Evolutionary conservation across 2,797 vertebrate species (phyloP), one percentile per base, ranked within the genome.

Genomic region (Epinephelus malabaricus): DNA sequence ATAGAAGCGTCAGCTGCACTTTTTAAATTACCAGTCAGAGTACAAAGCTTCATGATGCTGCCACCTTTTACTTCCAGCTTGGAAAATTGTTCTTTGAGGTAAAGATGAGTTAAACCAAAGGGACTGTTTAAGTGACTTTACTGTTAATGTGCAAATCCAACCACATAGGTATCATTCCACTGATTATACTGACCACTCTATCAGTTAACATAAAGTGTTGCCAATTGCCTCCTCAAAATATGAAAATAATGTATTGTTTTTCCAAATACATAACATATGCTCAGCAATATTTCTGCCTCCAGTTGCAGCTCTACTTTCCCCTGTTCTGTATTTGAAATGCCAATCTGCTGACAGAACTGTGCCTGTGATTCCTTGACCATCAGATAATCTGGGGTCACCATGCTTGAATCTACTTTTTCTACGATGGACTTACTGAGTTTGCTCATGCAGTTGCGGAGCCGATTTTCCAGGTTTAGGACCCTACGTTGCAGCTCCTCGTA

Each of bases 381-480:
- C 3, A 12, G 11, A 49, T 73, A 73, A 82, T 71, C 83, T 43
- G 2, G 6, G 58, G 53, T 64, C 64, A 72, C 21, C 25, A 3
- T 50, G 13, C n/a, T 23, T 30, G 34, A 46, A 3, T 38, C 11
- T 5, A 4, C 47, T 43, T 6, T 65, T 45, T 50, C 40, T 34
- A 14, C 1, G 2, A 6, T 13, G 30, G 15, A 97, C 97, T 97
- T 93, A 99, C 98, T 98, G 74, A 99, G 97, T 94, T 99, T 99
- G 89, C 96, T 98, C 98, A 99, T 99, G 90, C 98, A 99, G 92
- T 95, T 97, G 62, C 95, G 96, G 40, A 99, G 97, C 18, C 98
- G 96, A 71, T 94, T 97, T 89, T 99, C 98, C 88, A 99, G 93
- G 83, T 93, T 97, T 51, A 98, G 92, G 30, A 99, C 97, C 3